Conservation (phyloP, 2,113 vertebrate species). For the Talpa occidentalis region DNA sequence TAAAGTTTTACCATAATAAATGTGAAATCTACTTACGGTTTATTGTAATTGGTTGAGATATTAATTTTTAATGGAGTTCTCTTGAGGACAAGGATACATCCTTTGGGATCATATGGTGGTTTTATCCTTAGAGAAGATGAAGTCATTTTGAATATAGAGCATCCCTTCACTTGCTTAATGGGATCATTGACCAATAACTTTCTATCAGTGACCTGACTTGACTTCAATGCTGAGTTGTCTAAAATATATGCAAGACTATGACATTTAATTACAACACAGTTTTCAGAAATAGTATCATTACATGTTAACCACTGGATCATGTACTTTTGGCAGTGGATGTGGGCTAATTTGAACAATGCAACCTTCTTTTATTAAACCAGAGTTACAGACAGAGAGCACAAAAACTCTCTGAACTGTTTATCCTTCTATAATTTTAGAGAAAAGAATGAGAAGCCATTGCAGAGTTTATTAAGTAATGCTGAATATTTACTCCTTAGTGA, state of each 20-base stretch:
- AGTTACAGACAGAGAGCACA: neutral
- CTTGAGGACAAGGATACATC: conserved; percentile 81
- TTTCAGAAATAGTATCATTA: conserved; percentile 75
- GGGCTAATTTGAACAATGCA: conserved; percentile 72
- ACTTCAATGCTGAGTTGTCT: conserved; percentile 73
- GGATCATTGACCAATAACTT: conserved; percentile 85
- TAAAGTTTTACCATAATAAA: conserved; percentile 71
- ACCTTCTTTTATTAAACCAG: conserved; percentile 49
- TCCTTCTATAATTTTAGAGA: neutral
- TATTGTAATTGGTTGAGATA: conserved; percentile 71
- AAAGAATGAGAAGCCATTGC: neutral
- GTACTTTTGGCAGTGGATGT: conserved; percentile 65
- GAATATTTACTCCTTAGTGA: neutral
- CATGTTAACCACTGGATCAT: conserved; percentile 65
- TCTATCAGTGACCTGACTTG: conserved; percentile 81
- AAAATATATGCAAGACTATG: conserved; percentile 69
- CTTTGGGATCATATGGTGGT: conserved; percentile 84
- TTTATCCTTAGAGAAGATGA: conserved; percentile 86
- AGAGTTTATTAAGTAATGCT: conserved; percentile 16
- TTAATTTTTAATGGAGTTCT: conserved; percentile 79
- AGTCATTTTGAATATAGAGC: conserved; percentile 80
- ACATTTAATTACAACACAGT: conserved; percentile 75
- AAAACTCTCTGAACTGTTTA: conserved; percentile 14
- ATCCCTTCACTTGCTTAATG: conserved; percentile 84
- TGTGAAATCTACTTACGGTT: conserved; percentile 67